Evolutionary conservation across 2,797 vertebrate species (phyloP), one percentile per base, ranked within the genome.

Genomic region (Enteromius paludinosus): DNA sequence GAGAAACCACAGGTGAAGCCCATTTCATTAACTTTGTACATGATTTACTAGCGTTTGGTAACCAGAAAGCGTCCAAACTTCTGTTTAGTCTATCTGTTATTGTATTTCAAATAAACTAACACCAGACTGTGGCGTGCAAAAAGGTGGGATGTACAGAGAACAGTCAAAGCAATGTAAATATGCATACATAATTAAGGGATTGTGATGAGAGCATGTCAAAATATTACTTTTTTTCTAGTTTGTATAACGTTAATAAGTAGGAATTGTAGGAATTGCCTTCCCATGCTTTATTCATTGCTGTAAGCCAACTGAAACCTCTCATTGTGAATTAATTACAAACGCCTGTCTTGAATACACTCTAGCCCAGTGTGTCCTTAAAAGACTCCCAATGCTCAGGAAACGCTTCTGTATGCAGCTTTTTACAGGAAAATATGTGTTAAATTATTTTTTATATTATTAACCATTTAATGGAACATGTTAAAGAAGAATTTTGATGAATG

Each of bases 251-350:
- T 75, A 45, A 59, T 82, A 59, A 52, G 12, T 11, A 15, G 12
- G n/a, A n/a, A n/a, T n/a, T n/a, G 65, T 56, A 45, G 35, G 52
- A 25, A 59, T 77, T 69, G 73, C 73, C 35, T 83, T 68, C 1
- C 52, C 4, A 69, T 83, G 52, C 35, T 77, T 83, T 68, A 83
- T 83, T 83, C 81, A 83, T 77, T 61, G 73, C 64, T 69, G 41
- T 76, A 38, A 77, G 81, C 64, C 81, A 83, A 59, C 64, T 77
- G 81, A 83, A 83, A 77, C 81, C 72, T 69, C 81, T 83, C 81
- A 83, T 83, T 82, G 81, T 82, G 62, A 77, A 82, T 82, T 83
- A 77, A 83, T 83, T 83, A 76, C 81, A 82, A 45, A 76, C 14
- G 80, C 71, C 64, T 83, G 17, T 66, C 4, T 7, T 56, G 20